A percentile compares a stretch with the other conserved stretches of the same genome.
phyloP scores from a whole-genome alignment of 1,140 invertebrate genomes.

The Tetramorium parvispinum region DNA sequence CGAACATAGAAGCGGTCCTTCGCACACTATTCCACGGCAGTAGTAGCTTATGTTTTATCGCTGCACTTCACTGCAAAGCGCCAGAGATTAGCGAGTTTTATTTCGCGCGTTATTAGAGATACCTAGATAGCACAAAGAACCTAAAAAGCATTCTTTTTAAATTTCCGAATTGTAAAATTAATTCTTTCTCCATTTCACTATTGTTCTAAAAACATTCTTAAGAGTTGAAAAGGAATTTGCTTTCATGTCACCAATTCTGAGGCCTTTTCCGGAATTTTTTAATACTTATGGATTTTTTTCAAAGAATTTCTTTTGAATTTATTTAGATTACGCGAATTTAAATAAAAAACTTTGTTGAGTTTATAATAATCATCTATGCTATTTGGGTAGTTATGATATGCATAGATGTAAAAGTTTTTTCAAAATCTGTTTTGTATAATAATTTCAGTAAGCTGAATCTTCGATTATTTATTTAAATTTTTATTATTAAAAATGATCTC shows the following conservation, averaged over 20 bases:
- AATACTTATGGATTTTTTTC: no score
- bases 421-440: neutral
- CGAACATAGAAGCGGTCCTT: conserved; percentile 47
- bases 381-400: neutral
- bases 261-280: no score
- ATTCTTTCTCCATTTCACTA: no score
- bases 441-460: neutral
- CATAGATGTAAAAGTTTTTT: neutral
- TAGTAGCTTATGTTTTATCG: neutral
- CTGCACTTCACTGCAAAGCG: neutral
- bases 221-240: no score
- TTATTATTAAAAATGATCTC: neutral
- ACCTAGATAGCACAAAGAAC: neutral
- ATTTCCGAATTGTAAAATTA: no score
- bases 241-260: no score
- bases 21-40: neutral
- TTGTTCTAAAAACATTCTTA: no score
- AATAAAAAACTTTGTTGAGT: no score
- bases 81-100: conserved; percentile 1
- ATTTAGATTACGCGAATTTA: no score
- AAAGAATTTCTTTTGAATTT: no score
- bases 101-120: neutral
- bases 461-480: neutral
- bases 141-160: no score
- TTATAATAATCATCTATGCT: no score